Evolutionary conservation across 2,797 vertebrate genomes (phyloP).

Genomic region (Oophaga sylvatica): DNA sequence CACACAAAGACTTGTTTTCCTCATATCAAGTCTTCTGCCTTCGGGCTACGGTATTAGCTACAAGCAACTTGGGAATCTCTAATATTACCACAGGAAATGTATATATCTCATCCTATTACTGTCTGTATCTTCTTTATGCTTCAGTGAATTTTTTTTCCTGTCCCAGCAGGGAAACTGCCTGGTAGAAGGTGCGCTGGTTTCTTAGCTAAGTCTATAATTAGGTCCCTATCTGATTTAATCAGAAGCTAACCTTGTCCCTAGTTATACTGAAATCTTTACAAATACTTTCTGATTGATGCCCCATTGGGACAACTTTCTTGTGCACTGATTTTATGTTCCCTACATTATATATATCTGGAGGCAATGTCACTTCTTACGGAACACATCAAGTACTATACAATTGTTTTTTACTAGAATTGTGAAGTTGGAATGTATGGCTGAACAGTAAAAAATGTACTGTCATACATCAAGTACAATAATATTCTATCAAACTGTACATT

Average conservation of each 20-base stretch:
- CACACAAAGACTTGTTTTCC: slow-evolving; percentile 51
- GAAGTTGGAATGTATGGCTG: neutral
- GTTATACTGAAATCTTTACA: slow-evolving; percentile 68
- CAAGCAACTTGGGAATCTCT: slow-evolving; percentile 60
- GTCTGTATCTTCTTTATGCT: slow-evolving; percentile 66
- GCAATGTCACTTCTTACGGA: slow-evolving; percentile 38
- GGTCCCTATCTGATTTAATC: slow-evolving; percentile 72
- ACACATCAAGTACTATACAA: slow-evolving; percentile 38
- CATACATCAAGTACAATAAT: neutral
- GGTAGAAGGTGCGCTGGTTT: slow-evolving; percentile 68
- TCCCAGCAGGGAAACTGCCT: slow-evolving; percentile 66
- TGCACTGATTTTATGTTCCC: slow-evolving; percentile 49
- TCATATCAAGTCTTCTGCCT: slow-evolving; percentile 57
- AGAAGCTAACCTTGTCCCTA: slow-evolving; percentile 64
- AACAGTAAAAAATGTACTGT: neutral
- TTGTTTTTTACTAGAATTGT: slow-evolving; percentile 1
- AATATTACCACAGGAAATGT: slow-evolving; percentile 58
- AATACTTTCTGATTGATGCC: slow-evolving; percentile 71
- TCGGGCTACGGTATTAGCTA: slow-evolving; percentile 36
- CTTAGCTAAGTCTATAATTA: slow-evolving; percentile 71
- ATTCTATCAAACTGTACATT: neutral
- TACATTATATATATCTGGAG: slow-evolving; percentile 45
- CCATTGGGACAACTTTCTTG: slow-evolving; percentile 63
- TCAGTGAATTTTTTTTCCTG: slow-evolving; percentile 64
- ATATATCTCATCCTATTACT: slow-evolving; percentile 63